Base-by-base conservation (phyloP, 2,888 invertebrate species). In the Bellardia pandia region DNA sequence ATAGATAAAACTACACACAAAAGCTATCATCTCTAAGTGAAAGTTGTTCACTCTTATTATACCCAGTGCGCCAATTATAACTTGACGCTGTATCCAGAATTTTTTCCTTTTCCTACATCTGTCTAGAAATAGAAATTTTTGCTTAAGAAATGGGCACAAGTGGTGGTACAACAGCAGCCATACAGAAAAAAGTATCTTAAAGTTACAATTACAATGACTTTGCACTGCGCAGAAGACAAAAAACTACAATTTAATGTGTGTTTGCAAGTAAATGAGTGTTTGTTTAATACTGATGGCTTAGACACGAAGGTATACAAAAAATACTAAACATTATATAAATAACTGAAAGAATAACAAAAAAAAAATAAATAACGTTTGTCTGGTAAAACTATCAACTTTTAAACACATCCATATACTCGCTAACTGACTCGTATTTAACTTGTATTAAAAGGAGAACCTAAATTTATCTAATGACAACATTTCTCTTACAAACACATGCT, bases 31-130 rank as follows among this genome's bases (percentile, higher is more conserved):
- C n/a, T 66, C 53, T 23, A 64, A 76, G 45, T 37, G 13, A 71
- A 76, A 56, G 23, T 60, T 42, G 23, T 62, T 60, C 51, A 66
- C 53, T 9, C 33, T 72, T 48, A 80, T 71, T 80, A 64, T 53
- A 66, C 79, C 83, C 86, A 83, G 13, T 60, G 79, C 79, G 51
- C 42, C 71, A 80, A 86, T 86, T 86, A 84, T 71, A 71, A 76
- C 83, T 79, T 76, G 66, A 69, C 51, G 42, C 45, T 58, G 53
- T 14, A 23, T n/a, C 37, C 48, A 30, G 40, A 69, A 69, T 76
- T 69, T 51, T 37, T 56, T 77, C n/a, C 51, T 14, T 1, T 56
- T 64, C 37, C 40, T 5, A 56, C 6, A 4, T 51, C 51, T 3
- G 9, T 37, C 3, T 62, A 58, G 58, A 68, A 9, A 33, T 48